Base-by-base conservation (phyloP, 2,113 vertebrate genomes). In the Stigmatopora nigra region DNA sequence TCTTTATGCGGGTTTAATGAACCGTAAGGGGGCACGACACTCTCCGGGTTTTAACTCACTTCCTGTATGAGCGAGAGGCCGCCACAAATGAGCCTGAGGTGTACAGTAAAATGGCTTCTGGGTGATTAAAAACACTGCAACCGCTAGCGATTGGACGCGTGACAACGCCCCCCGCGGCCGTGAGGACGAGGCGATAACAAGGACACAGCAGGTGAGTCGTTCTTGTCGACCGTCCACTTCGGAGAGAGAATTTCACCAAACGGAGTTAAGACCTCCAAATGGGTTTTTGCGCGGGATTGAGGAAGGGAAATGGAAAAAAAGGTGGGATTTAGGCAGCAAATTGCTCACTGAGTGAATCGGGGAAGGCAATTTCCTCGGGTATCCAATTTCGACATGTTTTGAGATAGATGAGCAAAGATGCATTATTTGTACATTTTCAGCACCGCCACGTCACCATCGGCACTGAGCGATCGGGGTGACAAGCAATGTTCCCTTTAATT, bases 241-340 rank as follows among this genome's bases (percentile, higher is more conserved):
- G 56, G 13, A 2, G 47, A 53, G 10, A 10, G 20, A 53, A 35
- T 38, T 58, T 9, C 9, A 15, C 20, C 20, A 5, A 35, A 5
- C 55, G 7, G 1, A 25, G 48, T 73, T 48, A 71, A 71, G 81
- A 78, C 79, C 81, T 88, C 84, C 73, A 85, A 88, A 88, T 87
- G 80, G 84, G 87, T 89, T 84, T 84, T 78, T 71, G 55, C 1
- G 46, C 51, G 13, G 59, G 65, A 76, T 68, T 35, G 22, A 75
- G 47, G 71, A 67, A 58, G 69, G 71, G 70, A 79, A 67, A 74
- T 74, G 86, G 76, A 87, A 55, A 51, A 66, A 75, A 74, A 49
- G 15, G 68, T 65, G 69, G 73, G 82, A 73, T 22, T 53, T 20
- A 53, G 38, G 51, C 51, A 22, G 19, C 19, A 53, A 53, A 22